These are phyloP conservation scores for Gymnosoma rotundatum DNA, from an alignment of 2,888 invertebrate species.

Conservation along the genomic window DNA sequence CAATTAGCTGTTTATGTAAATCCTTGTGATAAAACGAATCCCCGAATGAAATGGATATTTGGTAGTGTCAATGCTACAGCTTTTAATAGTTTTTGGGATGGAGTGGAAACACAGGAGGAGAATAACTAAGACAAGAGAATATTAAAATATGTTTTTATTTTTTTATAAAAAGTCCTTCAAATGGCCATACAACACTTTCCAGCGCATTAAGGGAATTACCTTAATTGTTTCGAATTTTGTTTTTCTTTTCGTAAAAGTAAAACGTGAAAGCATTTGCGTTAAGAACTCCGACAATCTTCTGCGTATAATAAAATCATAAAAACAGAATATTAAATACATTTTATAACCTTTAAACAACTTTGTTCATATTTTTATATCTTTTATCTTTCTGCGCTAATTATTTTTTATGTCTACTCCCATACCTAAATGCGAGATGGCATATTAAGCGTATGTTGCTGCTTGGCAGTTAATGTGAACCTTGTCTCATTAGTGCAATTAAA, in stretches of 20 bases:
- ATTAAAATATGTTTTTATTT: not conserved
- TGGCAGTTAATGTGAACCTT: slow-evolving; percentile 50
- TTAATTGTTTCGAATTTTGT: slow-evolving; percentile 57
- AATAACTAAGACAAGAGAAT: not conserved
- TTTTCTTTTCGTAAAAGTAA: not conserved
- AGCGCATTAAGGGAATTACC: slow-evolving; percentile 47
- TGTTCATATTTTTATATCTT: not conserved
- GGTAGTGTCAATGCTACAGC: slow-evolving; percentile 76
- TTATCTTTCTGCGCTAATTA: slow-evolving; percentile 51
- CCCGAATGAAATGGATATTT: slow-evolving; percentile 78
- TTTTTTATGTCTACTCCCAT: slow-evolving; percentile 40
- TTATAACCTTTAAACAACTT: slow-evolving; percentile 33
- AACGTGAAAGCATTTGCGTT: slow-evolving; percentile 14
- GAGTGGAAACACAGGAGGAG: slow-evolving; percentile 12
- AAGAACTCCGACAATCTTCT: slow-evolving; percentile 15
- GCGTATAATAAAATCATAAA: slow-evolving; percentile 59
- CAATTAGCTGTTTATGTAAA: slow-evolving; percentile 87
- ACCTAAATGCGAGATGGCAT: not conserved
- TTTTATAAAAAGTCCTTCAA: not conserved
- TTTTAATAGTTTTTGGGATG: slow-evolving; percentile 73
- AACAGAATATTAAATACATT: slow-evolving; percentile 56
- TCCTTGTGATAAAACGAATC: slow-evolving; percentile 83
- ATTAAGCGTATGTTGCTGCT: slow-evolving; percentile 14
- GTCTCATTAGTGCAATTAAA: slow-evolving; percentile 80
- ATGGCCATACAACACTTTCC: slow-evolving; percentile 56